phyloP scores from a whole-genome alignment of 1,140 invertebrate species.

The Tetragnatha versicolor region DNA sequence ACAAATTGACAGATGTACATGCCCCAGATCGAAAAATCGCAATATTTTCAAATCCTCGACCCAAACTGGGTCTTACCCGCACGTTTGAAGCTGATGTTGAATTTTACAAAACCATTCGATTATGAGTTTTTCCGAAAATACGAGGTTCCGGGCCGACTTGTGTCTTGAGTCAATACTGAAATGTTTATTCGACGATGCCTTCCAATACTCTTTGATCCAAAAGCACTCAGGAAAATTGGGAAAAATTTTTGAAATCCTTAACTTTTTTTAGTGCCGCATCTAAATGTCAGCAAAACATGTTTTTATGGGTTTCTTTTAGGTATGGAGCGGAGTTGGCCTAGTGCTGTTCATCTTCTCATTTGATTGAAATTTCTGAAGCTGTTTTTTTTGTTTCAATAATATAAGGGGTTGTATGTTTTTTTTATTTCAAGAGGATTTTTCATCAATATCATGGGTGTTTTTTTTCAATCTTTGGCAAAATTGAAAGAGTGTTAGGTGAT shows the following conservation, averaged over 20 bases:
- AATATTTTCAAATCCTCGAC: too few relatives aligned
- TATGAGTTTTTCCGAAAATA: background rate
- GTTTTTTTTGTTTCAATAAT: background rate
- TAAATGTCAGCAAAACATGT: conserved; percentile 9
- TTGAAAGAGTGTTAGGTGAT: too few relatives aligned
- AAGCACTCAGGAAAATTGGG: conserved; percentile 42
- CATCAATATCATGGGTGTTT: too few relatives aligned
- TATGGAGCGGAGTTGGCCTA: background rate
- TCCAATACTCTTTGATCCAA: conserved; percentile 20
- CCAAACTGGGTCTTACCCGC: too few relatives aligned
- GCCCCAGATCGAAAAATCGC: too few relatives aligned
- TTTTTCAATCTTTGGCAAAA: too few relatives aligned
- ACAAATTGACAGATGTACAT: too few relatives aligned
- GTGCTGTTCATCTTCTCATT: conserved; percentile 13
- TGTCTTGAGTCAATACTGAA: conserved; percentile 26
- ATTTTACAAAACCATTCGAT: background rate
- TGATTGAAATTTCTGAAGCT: conserved; percentile 24
- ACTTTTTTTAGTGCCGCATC: background rate
- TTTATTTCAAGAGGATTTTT: too few relatives aligned
- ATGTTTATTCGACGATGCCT: conserved; percentile 16
- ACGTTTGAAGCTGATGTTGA: background rate
- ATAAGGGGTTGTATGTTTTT: too few relatives aligned
- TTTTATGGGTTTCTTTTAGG: background rate
- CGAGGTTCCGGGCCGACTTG: background rate
- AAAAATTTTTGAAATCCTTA: conserved; percentile 16